Percentiles rank a stretch among this genome's conserved stretches.
Conservation (phyloP, 2,888 invertebrate species). For the Drosophila emarginata region DNA sequence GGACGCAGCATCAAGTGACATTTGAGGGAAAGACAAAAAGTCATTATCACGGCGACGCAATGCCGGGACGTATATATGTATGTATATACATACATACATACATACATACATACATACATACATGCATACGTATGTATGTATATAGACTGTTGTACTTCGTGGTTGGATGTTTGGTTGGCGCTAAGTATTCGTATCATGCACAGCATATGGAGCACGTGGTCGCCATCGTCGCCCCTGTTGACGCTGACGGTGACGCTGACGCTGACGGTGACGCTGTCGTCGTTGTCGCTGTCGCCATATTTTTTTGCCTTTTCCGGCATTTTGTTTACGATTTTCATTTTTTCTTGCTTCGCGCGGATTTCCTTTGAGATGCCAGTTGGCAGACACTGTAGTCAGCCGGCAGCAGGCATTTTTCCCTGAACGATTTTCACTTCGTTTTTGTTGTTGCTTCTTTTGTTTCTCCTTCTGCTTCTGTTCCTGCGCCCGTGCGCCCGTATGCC, state of each 20-base stretch:
- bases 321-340: conserved; percentile 69
- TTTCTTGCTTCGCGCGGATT: conserved; percentile 53
- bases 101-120: neutral
- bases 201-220: conserved; percentile 69
- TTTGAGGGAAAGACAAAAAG: conserved; percentile 75
- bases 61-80: conserved; percentile 38
- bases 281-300: conserved; percentile 62
- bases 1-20: conserved; percentile 70
- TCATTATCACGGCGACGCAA: conserved; percentile 72
- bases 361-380: conserved; percentile 59
- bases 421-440: conserved; percentile 73
- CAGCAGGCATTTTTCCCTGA: conserved; percentile 63
- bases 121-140: neutral
- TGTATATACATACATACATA: neutral
- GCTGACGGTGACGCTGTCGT: conserved; percentile 15
- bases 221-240: neutral
- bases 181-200: conserved; percentile 39
- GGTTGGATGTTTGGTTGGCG: conserved; percentile 5
- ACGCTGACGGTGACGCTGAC: conserved; percentile 7
- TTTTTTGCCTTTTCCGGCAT: conserved; percentile 74
- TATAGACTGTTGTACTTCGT: neutral
- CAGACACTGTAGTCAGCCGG: conserved; percentile 26
- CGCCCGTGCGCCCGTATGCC: conserved; percentile 29
- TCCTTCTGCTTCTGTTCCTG: conserved; percentile 20
- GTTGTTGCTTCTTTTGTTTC: conserved; percentile 38